A percentile compares a stretch with the other conserved stretches of the same genome.
phyloP scores from a whole-genome alignment of 2,113 vertebrate species.

The Perca flavescens region DNA sequence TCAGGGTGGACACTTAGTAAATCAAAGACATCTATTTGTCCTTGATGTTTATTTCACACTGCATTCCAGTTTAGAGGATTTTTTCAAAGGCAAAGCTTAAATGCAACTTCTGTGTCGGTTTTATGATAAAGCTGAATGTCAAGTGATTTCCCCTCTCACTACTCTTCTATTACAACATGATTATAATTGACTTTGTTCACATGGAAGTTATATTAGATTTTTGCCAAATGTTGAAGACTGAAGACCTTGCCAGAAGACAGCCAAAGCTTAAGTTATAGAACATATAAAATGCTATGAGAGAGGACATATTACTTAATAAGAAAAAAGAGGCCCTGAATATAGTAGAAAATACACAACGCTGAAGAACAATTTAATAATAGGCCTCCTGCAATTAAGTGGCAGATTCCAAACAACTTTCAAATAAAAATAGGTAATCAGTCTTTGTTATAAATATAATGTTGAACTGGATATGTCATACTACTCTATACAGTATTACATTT shows the following conservation, averaged over 20 bases:
- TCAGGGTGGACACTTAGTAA: constrained; percentile 44
- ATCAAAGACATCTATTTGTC: constrained; percentile 58
- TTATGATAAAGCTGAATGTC: constrained; percentile 25
- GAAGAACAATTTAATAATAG: not conserved
- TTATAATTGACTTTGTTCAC: constrained; percentile 4
- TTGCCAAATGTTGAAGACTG: not conserved
- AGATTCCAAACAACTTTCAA: not conserved
- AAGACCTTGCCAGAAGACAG: not conserved
- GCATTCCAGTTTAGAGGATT: constrained; percentile 25
- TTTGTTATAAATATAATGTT: not conserved
- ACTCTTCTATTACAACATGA: not conserved
- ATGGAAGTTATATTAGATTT: not conserved
- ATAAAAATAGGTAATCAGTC: not conserved
- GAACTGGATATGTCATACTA: not conserved
- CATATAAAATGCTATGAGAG: not conserved
- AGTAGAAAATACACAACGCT: not conserved
- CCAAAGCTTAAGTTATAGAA: not conserved
- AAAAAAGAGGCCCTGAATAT: not conserved
- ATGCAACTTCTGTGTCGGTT: constrained; percentile 34
- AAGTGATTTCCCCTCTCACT: not conserved
- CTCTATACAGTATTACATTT: not conserved
- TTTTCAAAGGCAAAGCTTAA: constrained; percentile 40
- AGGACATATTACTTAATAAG: not conserved
- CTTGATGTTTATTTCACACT: constrained; percentile 59
- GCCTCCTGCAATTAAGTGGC: not conserved